These are phyloP conservation scores for Candoia aspera DNA, from an alignment of 2,113 vertebrate species.

Conservation along the genomic window DNA sequence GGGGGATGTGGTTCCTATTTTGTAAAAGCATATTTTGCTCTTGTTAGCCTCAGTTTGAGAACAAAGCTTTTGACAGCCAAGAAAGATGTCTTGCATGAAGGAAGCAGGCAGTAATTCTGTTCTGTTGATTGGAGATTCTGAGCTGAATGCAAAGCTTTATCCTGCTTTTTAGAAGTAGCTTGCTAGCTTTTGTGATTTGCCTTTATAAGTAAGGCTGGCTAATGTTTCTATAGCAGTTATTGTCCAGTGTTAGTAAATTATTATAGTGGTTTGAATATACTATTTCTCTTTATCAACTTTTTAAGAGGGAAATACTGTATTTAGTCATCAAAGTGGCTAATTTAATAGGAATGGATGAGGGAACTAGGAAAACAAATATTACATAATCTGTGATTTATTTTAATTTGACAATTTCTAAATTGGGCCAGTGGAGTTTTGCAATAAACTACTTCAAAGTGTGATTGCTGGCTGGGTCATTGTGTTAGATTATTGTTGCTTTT, in stretches of 20 bases:
- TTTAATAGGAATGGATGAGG: background rate
- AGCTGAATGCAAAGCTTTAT: conserved; percentile 33
- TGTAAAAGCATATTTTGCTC: conserved; percentile 30
- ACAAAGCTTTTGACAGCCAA: conserved; percentile 75
- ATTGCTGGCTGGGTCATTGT: background rate
- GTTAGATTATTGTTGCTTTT: background rate
- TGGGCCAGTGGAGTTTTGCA: background rate
- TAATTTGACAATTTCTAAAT: background rate
- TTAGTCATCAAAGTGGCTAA: background rate
- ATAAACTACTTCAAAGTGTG: background rate
- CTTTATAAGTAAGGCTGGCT: conserved; percentile 52
- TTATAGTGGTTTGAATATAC: conserved; percentile 3
- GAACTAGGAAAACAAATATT: background rate
- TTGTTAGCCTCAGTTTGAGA: conserved; percentile 58
- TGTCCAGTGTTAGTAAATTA: conserved; percentile 38
- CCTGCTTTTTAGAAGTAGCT: conserved; percentile 26
- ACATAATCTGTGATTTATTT: background rate
- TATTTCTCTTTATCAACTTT: background rate
- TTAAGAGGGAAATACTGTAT: background rate
- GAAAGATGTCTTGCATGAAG: conserved; percentile 53
- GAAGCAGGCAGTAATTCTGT: conserved; percentile 40
- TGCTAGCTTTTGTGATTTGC: conserved; percentile 28
- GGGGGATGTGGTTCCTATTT: conserved; percentile 19
- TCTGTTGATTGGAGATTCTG: conserved; percentile 42
- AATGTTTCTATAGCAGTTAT: conserved; percentile 50